Conservation (phyloP, 2,113 vertebrate species). For the Syrrhaptes paradoxus region DNA sequence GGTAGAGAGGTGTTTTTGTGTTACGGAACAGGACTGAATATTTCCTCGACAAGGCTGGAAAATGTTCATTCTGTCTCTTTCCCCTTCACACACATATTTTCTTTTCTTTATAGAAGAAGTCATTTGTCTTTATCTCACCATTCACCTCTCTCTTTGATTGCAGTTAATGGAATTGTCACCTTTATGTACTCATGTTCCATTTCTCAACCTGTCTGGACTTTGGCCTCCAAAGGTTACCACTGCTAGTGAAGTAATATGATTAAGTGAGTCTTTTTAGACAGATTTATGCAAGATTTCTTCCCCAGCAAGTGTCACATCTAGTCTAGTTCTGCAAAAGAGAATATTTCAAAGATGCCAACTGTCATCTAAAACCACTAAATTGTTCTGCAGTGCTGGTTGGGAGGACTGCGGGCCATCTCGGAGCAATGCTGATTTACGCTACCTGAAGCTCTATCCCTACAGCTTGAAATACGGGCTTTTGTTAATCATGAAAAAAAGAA, state of each 20-base stretch:
- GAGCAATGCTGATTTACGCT: conserved; percentile 52
- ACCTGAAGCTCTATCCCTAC: background rate
- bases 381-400: conserved; percentile 28
- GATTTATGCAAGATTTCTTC: conserved; percentile 76
- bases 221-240: conserved; percentile 74
- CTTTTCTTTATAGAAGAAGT: conserved; percentile 35
- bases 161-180: conserved; percentile 77
- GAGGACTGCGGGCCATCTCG: conserved; percentile 18
- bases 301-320: conserved; percentile 65
- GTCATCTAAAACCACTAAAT: conserved; percentile 68
- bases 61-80: conserved; percentile 16
- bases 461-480: conserved; percentile 19
- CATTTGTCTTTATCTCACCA: conserved; percentile 69
- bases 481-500: conserved; percentile 3
- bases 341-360: conserved; percentile 74
- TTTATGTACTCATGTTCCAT: conserved; percentile 75
- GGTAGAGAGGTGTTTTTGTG: background rate
- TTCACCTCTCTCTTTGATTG: conserved; percentile 71
- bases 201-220: conserved; percentile 78
- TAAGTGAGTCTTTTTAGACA: conserved; percentile 74
- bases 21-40: background rate
- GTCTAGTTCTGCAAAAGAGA: conserved; percentile 52
- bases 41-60: background rate
- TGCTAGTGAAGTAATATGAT: conserved; percentile 81
- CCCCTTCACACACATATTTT: conserved; percentile 30